These are phyloP conservation scores for Gryon sp. DNA, from an alignment of 1,140 invertebrate species.

Conservation along the genomic window DNA sequence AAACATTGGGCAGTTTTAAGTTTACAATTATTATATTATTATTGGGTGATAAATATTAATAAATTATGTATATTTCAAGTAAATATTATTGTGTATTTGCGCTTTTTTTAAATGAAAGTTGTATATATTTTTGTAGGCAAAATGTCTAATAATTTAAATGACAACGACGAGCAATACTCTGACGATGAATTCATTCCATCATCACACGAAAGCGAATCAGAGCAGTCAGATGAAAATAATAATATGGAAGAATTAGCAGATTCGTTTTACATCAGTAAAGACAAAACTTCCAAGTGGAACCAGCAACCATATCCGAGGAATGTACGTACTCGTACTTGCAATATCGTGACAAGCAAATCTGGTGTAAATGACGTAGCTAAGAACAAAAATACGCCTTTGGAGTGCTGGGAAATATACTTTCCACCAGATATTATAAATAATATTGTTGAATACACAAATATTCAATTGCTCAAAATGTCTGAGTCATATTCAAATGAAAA, in stretches of 20 bases:
- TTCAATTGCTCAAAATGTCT: neutral
- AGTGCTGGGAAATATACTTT: constrained; percentile 22
- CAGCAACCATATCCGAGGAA: neutral
- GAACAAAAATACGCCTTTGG: neutral
- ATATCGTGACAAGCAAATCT: constrained; percentile 2
- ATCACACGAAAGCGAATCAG: too few species aligned
- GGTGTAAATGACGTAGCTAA: constrained; percentile 1
- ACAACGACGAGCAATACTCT: too few species aligned
- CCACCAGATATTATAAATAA: neutral
- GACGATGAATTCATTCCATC: too few species aligned
- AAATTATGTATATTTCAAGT: too few species aligned
- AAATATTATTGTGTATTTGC: too few species aligned
- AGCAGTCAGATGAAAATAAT: too few species aligned
- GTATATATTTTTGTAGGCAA: too few species aligned
- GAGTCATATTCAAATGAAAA: neutral
- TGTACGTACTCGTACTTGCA: constrained; percentile 1
- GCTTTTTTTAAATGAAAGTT: too few species aligned
- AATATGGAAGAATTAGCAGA: neutral
- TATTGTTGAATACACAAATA: constrained; percentile 17
- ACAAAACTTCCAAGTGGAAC: constrained; percentile 24
- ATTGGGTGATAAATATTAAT: too few species aligned
- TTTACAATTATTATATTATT: too few species aligned
- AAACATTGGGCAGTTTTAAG: too few species aligned
- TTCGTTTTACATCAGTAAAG: constrained; percentile 11
- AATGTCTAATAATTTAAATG: too few species aligned